Percentiles rank a stretch among this genome's conserved stretches.
Conservation (phyloP, 2,888 invertebrate species). For the Ariolimax columbianus region DNA sequence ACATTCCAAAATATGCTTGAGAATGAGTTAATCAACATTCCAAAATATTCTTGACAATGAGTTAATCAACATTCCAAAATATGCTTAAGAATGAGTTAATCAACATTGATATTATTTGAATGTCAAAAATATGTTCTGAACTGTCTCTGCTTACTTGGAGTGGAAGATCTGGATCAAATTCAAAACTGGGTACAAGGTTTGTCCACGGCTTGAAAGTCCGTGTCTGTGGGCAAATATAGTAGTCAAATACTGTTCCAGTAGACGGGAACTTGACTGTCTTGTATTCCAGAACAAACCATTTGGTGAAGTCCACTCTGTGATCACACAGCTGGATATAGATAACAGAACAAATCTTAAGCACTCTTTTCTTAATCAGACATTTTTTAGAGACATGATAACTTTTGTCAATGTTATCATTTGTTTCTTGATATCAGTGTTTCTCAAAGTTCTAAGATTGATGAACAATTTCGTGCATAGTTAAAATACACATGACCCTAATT, state of each 20-base stretch:
- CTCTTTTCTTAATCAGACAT: neutral
- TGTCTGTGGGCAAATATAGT: constrained; percentile 92
- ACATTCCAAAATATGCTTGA: too few species aligned
- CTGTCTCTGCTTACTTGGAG: constrained; percentile 83
- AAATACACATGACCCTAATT: too few species aligned
- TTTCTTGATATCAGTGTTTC: too few species aligned
- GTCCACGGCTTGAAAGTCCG: constrained; percentile 94
- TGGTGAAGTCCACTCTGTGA: constrained; percentile 95
- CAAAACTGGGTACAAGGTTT: constrained; percentile 91
- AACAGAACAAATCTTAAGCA: neutral
- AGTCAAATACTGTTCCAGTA: constrained; percentile 96
- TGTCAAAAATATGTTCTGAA: neutral
- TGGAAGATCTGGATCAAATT: constrained; percentile 93
- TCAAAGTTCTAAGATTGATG: too few species aligned
- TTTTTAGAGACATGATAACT: neutral
- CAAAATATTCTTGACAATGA: too few species aligned
- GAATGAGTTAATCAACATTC: too few species aligned
- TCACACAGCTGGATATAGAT: constrained; percentile 84
- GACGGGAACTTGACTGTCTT: constrained; percentile 94
- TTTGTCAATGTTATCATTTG: too few species aligned
- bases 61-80: too few species aligned
- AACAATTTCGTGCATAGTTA: too few species aligned
- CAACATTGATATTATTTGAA: neutral
- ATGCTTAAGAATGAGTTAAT: too few species aligned
- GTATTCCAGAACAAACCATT: constrained; percentile 98